phyloP scores from a whole-genome alignment of 2,888 invertebrate species.

The Mimachlamys varia region DNA sequence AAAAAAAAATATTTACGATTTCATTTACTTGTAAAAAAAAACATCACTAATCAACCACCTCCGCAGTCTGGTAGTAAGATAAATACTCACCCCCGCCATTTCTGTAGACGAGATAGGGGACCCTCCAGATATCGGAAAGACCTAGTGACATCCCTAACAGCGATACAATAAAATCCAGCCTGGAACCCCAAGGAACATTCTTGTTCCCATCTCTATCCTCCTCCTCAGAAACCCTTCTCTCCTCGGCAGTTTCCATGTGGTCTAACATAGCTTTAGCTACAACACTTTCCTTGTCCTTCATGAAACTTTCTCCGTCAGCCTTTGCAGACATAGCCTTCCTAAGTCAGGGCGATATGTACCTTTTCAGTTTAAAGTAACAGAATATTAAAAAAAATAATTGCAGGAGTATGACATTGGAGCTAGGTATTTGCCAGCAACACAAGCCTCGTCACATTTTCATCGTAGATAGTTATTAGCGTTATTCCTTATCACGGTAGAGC shows the following conservation, averaged over 20 bases:
- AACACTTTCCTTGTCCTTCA: background rate
- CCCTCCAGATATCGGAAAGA: conserved; percentile 52
- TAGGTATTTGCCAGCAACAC: background rate
- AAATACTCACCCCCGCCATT: conserved; percentile 51
- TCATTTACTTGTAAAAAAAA: too few relatives aligned
- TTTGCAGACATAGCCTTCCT: background rate
- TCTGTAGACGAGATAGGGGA: conserved; percentile 50
- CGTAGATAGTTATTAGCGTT: background rate
- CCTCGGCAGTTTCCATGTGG: background rate
- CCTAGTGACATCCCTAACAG: conserved; percentile 51
- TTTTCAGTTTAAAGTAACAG: too few relatives aligned
- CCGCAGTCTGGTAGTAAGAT: background rate
- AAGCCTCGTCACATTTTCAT: background rate
- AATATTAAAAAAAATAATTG: too few relatives aligned
- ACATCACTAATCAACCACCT: too few relatives aligned
- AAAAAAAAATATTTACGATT: too few relatives aligned
- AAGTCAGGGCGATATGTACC: background rate
- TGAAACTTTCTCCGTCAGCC: background rate
- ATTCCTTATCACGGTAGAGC: background rate
- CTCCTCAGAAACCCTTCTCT: background rate
- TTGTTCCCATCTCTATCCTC: background rate
- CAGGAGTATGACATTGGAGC: too few relatives aligned
- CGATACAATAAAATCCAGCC: conserved; percentile 51
- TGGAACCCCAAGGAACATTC: conserved; percentile 50
- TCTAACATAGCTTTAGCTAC: background rate